Evolutionary conservation across 2,113 vertebrate species (phyloP).

Genomic region (Hylia prasina): DNA sequence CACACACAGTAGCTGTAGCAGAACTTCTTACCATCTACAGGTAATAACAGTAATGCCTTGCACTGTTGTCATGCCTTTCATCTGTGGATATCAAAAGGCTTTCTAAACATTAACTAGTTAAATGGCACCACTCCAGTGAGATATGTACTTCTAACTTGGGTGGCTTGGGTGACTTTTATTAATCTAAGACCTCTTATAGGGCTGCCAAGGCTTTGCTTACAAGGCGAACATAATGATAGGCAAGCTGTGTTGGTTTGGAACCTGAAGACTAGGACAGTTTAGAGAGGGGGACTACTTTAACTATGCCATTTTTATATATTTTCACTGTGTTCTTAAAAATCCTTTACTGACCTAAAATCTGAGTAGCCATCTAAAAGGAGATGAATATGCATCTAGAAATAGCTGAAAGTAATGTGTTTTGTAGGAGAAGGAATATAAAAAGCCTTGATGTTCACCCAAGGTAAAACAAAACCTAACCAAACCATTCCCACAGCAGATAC

Average conservation of each 20-base stretch:
- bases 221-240: neutral
- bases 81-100: slow-evolving; percentile 1
- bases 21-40: neutral
- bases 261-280: neutral
- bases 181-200: neutral
- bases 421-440: neutral
- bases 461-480: neutral
- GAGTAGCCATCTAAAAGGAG: neutral
- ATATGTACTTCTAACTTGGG: neutral
- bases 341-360: neutral
- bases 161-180: neutral
- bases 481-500: neutral
- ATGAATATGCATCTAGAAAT: neutral
- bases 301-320: neutral
- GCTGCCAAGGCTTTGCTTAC: neutral
- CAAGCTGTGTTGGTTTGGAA: neutral
- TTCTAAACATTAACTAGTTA: slow-evolving; percentile 15
- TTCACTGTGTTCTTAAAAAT: neutral
- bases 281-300: neutral
- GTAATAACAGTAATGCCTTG: neutral
- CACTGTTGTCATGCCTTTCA: neutral
- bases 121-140: neutral
- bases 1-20: neutral
- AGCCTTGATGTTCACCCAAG: neutral
- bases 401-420: neutral